Percentiles rank a stretch among this genome's conserved stretches.
Evolutionary conservation across 2,888 invertebrate species (phyloP).

Genomic region (Apamea epomidion): DNA sequence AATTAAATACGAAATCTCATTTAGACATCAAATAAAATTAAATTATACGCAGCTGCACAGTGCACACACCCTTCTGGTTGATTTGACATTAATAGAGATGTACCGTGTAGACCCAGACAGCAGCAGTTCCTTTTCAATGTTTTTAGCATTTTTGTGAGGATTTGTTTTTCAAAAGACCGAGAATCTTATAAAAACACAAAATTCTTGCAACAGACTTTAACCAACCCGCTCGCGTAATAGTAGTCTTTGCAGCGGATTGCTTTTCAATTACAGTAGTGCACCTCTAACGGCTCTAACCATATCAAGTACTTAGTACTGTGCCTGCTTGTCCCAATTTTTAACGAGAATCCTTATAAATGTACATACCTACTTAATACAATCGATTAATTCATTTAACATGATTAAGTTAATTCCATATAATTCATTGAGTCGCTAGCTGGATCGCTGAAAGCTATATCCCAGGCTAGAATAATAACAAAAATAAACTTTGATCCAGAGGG

Average conservation of each 20-base stretch:
- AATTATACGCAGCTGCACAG: constrained; percentile 32
- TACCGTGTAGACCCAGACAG: neutral
- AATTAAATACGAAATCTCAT: constrained; percentile 8
- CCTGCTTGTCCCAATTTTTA: constrained; percentile 22
- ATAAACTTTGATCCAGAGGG: no score
- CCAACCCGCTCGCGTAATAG: neutral
- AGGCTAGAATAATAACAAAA: neutral
- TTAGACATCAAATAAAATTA: constrained; percentile 15
- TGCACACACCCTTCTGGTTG: constrained; percentile 48
- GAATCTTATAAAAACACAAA: neutral
- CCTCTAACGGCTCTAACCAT: constrained; percentile 21
- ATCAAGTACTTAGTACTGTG: neutral
- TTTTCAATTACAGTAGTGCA: neutral
- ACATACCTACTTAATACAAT: neutral
- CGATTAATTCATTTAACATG: constrained; percentile 25
- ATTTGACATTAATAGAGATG: constrained; percentile 22
- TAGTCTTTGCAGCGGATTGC: neutral
- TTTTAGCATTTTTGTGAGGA: neutral
- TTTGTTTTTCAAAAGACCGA: neutral
- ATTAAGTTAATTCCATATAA: constrained; percentile 17
- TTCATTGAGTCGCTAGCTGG: neutral
- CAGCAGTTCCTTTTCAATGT: neutral
- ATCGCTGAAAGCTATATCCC: neutral
- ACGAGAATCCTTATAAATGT: constrained; percentile 38
- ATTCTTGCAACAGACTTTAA: neutral